Conservation (phyloP, 2,113 vertebrate genomes). For the Nicator chloris region DNA sequence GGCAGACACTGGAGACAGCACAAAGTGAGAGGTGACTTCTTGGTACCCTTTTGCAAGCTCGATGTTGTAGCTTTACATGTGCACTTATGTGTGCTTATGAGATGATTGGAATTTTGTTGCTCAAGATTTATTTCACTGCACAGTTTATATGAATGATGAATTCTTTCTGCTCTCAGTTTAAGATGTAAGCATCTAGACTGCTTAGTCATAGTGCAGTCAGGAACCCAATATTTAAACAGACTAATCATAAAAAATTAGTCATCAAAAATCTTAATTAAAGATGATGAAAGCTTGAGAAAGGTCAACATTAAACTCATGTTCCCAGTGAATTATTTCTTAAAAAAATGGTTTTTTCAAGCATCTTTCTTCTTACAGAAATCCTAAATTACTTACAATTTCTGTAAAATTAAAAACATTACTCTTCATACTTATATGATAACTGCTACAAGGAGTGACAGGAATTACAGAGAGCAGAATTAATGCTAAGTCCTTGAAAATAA, state of each 20-base stretch:
- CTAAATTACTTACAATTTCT: neutral
- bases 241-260: neutral
- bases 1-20: neutral
- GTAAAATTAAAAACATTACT: neutral
- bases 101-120: neutral
- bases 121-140: neutral
- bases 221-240: neutral
- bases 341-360: neutral
- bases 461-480: neutral
- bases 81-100: neutral
- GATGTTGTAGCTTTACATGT: neutral
- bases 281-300: neutral
- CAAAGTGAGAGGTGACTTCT: neutral
- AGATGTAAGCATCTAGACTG: neutral
- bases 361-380: neutral
- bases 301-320: neutral
- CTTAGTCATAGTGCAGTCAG: neutral
- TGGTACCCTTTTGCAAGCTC: neutral
- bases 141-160: neutral
- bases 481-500: neutral
- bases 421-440: neutral
- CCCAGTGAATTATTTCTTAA: neutral
- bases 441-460: neutral
- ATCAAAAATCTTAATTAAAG: neutral
- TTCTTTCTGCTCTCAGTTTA: neutral